Conservation (phyloP, 2,888 invertebrate species). For the Epinotia demarniana region DNA sequence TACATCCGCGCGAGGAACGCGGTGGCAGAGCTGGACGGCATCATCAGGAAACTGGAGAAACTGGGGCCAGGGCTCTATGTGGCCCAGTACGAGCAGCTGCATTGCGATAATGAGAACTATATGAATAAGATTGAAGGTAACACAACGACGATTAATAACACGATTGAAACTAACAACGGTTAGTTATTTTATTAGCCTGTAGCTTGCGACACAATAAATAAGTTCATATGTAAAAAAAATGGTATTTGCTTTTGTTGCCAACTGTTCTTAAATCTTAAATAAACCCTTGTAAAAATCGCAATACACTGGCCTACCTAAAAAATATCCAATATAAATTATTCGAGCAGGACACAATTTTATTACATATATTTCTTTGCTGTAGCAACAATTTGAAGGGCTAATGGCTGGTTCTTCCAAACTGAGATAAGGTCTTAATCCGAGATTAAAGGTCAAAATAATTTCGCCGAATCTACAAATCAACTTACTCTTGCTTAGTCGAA, state of each 20-base stretch:
- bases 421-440: not conserved
- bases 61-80: constrained; percentile 77
- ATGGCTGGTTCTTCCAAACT: not conserved
- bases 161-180: no score
- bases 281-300: no score
- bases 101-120: constrained; percentile 73
- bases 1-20: constrained; percentile 76
- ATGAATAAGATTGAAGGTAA: constrained; percentile 79
- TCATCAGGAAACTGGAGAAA: constrained; percentile 71
- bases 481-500: not conserved
- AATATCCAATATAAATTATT: no score
- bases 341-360: no score
- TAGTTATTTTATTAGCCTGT: not conserved
- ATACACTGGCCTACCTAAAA: no score
- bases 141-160: no score
- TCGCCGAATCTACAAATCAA: not conserved
- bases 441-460: not conserved
- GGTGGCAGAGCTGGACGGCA: constrained; percentile 69
- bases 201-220: no score
- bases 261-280: no score
- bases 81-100: constrained; percentile 75
- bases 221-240: no score
- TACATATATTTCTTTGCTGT: not conserved
- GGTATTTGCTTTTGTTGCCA: no score
- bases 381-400: not conserved